These are phyloP conservation scores for Plestiodon gilberti DNA, from an alignment of 2,113 vertebrate genomes.

Conservation along the genomic window DNA sequence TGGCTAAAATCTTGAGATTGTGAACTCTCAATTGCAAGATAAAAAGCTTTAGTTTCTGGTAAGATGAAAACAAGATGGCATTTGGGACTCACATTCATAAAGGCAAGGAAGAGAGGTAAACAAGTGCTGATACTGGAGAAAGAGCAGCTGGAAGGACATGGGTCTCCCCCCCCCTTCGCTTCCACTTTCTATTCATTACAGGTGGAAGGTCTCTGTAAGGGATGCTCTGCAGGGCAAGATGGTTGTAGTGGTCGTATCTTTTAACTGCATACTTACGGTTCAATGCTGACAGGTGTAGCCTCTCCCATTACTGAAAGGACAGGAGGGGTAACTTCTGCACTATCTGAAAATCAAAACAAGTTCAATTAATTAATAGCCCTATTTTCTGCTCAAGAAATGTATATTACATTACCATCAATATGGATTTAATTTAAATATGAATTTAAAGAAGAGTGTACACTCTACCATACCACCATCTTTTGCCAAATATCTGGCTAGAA, in stretches of 20 bases:
- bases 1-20: background rate
- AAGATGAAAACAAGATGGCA: no score
- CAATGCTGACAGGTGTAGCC: conserved; percentile 95
- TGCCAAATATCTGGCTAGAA: background rate
- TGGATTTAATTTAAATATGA: background rate
- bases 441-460: background rate
- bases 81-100: background rate
- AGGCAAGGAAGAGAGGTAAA: background rate
- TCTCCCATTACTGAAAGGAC: conserved; percentile 90
- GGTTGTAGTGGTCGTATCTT: background rate
- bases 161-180: background rate
- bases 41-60: background rate
- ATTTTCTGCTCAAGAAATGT: background rate
- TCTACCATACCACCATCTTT: background rate
- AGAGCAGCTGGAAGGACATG: background rate
- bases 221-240: background rate
- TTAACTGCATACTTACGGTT: conserved; percentile 88
- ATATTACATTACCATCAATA: background rate
- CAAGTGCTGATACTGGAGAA: no score
- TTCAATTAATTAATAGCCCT: conserved; percentile 24
- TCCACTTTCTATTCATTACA: background rate
- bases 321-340: conserved; percentile 93
- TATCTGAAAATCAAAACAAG: conserved; percentile 81
- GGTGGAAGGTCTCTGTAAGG: background rate
- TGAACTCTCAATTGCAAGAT: background rate